phyloP scores from a whole-genome alignment of 1,140 invertebrate species.

The Anagrus nilaparvatae region DNA sequence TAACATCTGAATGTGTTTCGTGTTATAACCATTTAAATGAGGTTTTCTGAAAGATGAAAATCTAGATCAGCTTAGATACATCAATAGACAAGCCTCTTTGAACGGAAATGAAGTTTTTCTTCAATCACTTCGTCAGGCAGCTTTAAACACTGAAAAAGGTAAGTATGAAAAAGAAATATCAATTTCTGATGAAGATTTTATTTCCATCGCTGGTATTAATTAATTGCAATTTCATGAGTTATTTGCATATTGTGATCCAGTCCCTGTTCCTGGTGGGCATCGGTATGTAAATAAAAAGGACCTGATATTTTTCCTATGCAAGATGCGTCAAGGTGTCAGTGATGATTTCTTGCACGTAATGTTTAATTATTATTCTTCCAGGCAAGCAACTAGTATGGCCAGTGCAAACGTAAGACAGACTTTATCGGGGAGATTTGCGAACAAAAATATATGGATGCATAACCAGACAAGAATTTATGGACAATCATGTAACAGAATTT shows the following conservation, averaged over 20 bases:
- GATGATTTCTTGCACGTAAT: not conserved
- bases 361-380: not conserved
- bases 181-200: not conserved
- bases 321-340: not conserved
- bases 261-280: not conserved
- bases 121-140: not conserved
- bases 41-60: not conserved
- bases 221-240: not conserved
- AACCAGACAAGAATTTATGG: not conserved
- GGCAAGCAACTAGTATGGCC: conserved; percentile 3
- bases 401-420: not conserved
- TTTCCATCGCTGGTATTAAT: not conserved
- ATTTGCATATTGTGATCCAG: not conserved
- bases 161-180: not conserved
- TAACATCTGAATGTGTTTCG: conserved; percentile 1
- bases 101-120: not conserved
- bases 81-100: not conserved
- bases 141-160: not conserved
- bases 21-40: not conserved
- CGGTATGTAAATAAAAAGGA: not conserved
- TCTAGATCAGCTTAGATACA: not conserved
- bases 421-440: not conserved
- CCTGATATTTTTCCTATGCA: not conserved
- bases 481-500: conserved; percentile 7
- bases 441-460: not conserved